Conservation (phyloP, 2,888 invertebrate genomes). For the Rhodophaea formosa region DNA sequence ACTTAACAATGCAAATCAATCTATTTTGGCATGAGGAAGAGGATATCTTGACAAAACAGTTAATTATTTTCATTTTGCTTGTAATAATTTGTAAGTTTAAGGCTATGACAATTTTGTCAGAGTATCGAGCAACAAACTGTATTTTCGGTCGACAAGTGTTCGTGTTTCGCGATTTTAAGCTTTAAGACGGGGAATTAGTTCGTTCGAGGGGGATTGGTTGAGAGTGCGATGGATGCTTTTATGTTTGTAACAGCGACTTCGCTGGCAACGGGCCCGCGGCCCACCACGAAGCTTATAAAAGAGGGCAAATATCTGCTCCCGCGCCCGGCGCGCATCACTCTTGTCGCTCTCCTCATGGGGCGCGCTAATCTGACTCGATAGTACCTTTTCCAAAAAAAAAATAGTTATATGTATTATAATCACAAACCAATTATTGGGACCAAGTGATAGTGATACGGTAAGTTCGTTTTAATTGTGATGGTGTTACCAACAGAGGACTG, state of each 20-base stretch:
- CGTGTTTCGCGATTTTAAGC: conserved; percentile 29
- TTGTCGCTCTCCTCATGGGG: conserved; percentile 76
- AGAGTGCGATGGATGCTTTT: conserved; percentile 21
- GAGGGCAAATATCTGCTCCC: conserved; percentile 64
- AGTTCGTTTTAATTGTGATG: conserved; percentile 59
- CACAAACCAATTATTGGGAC: conserved; percentile 67
- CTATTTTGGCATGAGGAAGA: conserved; percentile 4
- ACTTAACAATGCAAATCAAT: background rate
- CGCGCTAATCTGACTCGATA: conserved; percentile 76
- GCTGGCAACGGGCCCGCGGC: conserved; percentile 66
- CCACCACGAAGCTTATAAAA: conserved; percentile 77
- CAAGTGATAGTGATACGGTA: conserved; percentile 80
- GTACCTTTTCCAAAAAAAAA: conserved; percentile 59
- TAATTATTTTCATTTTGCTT: conserved; percentile 43
- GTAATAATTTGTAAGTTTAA: conserved; percentile 58
- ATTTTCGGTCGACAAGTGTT: conserved; percentile 25
- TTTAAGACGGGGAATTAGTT: conserved; percentile 34
- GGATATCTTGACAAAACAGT: conserved; percentile 29
- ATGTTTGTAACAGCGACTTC: conserved; percentile 39
- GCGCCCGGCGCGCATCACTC: conserved; percentile 75
- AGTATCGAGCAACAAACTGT: conserved; percentile 29
- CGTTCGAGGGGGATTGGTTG: conserved; percentile 11
- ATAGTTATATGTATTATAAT: conserved; percentile 55
- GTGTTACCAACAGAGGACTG: conserved; percentile 65
- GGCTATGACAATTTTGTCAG: conserved; percentile 26